phyloP scores from a whole-genome alignment of 2,113 vertebrate species.

The Otis tarda region DNA sequence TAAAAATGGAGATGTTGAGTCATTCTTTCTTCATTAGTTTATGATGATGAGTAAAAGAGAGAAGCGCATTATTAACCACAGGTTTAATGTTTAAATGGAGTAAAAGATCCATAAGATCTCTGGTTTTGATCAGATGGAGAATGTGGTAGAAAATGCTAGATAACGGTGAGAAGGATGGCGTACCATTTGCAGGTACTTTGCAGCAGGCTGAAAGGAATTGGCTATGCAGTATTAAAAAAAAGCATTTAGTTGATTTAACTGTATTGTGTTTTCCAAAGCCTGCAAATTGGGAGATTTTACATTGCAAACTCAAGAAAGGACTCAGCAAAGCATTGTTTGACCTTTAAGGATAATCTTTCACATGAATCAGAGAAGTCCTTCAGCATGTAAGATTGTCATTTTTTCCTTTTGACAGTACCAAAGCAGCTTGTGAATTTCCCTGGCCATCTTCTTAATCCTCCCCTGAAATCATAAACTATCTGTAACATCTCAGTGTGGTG shows the following conservation, averaged over 20 bases:
- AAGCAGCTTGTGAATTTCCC: not conserved
- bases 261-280: conserved; percentile 7
- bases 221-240: conserved; percentile 3
- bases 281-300: not conserved
- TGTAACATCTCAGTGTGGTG: not conserved
- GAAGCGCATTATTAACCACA: not conserved
- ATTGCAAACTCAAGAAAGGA: not conserved
- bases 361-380: not conserved
- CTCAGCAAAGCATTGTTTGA: not conserved
- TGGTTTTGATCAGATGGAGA: not conserved
- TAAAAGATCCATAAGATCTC: not conserved
- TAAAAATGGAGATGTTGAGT: not conserved
- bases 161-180: not conserved
- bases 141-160: not conserved
- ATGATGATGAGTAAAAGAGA: not conserved
- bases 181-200: not conserved
- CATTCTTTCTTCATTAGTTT: not conserved
- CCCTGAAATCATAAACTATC: not conserved
- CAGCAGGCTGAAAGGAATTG: not conserved
- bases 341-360: not conserved
- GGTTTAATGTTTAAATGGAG: conserved; percentile 16
- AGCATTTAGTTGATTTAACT: conserved; percentile 16
- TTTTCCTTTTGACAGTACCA: not conserved
- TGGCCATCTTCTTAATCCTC: not conserved
- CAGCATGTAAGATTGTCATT: not conserved